phyloP scores from a whole-genome alignment of 2,113 vertebrate species.

The Oryzias celebensis region DNA sequence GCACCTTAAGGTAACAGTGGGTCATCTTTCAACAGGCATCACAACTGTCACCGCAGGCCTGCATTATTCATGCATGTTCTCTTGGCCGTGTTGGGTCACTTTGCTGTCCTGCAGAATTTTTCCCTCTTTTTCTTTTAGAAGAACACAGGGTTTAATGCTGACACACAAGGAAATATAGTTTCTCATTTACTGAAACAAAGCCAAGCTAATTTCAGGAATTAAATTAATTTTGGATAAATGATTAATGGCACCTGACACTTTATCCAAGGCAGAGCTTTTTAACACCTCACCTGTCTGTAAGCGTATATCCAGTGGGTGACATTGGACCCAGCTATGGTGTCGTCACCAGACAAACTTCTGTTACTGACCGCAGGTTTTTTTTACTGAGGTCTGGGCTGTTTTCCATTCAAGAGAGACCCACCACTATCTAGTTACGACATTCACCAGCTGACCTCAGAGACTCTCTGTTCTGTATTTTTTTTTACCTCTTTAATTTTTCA shows the following conservation, averaged over 20 bases:
- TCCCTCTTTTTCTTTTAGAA: too few species aligned
- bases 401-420: constrained; percentile 43
- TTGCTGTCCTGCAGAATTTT: too few species aligned
- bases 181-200: neutral
- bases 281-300: constrained; percentile 55
- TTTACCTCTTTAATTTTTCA: constrained; percentile 37
- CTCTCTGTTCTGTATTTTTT: constrained; percentile 4
- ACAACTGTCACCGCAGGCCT: neutral
- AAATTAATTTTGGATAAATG: constrained; percentile 1
- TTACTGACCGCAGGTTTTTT: constrained; percentile 40
- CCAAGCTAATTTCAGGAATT: neutral
- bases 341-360: constrained; percentile 36
- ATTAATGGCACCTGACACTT: constrained; percentile 35
- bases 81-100: constrained; percentile 5
- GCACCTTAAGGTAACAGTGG: neutral
- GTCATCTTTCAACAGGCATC: constrained; percentile 18
- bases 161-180: too few species aligned
- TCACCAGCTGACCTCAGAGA: constrained; percentile 49
- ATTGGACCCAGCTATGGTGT: constrained; percentile 58
- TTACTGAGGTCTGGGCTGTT: constrained; percentile 53
- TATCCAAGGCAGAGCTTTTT: constrained; percentile 31
- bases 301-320: constrained; percentile 57
- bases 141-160: too few species aligned
- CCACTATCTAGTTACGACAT: constrained; percentile 57
- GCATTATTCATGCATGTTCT: constrained; percentile 9